Base-by-base conservation (phyloP, 2,113 vertebrate genomes). In the Nothobranchius kuhntae region DNA sequence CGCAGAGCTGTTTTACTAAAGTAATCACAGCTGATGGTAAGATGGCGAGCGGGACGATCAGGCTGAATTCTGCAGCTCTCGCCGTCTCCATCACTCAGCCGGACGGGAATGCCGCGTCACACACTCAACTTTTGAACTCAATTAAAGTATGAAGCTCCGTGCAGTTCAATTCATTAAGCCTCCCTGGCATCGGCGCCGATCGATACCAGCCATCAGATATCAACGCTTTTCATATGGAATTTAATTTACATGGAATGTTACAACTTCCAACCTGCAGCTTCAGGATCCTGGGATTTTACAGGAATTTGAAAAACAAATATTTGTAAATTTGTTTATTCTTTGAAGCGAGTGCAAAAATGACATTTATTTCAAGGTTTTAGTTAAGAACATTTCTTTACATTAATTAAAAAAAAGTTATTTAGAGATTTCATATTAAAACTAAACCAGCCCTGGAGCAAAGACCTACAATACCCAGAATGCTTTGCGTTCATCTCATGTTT, bases 51-150 rank as follows among this genome's bases (percentile, higher is more conserved):
- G 80, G 67, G 78, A 85, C 57, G 82, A 82, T 86, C 68, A 84
- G 87, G 77, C 83, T 84, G 78, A 71, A 85, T 60, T 91, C 86
- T 89, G 78, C 78, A 67, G 61, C 59, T 56, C 60, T 52, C 67
- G 67, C 75, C 44, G 46, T 53, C 77, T 67, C 79, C 84, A 90
- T 92, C 84, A 90, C 85, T 93, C 88, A 90, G 87, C 77, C 71
- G 80, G 81, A 89, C 88, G 84, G 89, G 73, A 91, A 91, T 84
- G 87, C 60, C 73, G 53, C 59, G 71, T 48, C 21, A 65, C 24
- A 77, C 26, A 58, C 83, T 91, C 84, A 89, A 92, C 91, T 91
- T 90, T 90, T 93, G 89, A 93, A 92, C 91, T 86, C 73, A 75
- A 81, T 86, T 86, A 82, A 61, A 73, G 66, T 71, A 77, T 71